phyloP scores from a whole-genome alignment of 2,113 vertebrate genomes.

The Pseudonaja textilis region DNA sequence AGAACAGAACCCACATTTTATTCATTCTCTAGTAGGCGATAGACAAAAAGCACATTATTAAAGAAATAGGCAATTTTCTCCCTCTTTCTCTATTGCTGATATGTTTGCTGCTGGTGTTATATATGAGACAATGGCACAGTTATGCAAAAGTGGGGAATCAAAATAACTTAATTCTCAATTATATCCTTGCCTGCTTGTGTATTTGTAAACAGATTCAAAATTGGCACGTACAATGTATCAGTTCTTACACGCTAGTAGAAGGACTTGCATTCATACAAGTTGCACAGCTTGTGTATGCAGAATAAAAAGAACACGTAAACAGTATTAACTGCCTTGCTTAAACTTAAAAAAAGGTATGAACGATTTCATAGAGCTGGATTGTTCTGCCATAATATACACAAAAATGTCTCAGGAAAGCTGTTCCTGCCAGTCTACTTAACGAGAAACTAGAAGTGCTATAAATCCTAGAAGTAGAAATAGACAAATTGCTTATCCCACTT shows the following conservation, averaged over 20 bases:
- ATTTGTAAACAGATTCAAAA: conserved; percentile 25
- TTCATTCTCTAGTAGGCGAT: not conserved
- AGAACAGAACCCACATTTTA: conserved; percentile 34
- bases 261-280: conserved; percentile 38
- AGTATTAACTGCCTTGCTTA: conserved; percentile 3
- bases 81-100: not conserved
- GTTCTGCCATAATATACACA: not conserved
- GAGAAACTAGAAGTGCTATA: not conserved
- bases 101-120: conserved; percentile 20
- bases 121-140: conserved; percentile 43
- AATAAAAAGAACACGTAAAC: conserved; percentile 46
- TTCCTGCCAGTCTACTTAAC: not conserved
- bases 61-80: conserved; percentile 39
- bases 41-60: conserved; percentile 16
- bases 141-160: conserved; percentile 26
- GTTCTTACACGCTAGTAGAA: conserved; percentile 35
- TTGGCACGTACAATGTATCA: conserved; percentile 22
- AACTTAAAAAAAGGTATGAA: conserved; percentile 27
- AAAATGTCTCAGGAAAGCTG: not conserved
- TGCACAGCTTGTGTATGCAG: conserved; percentile 42
- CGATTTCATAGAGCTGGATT: not conserved
- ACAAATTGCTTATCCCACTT: not conserved
- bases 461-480: not conserved
- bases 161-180: conserved; percentile 27
- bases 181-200: conserved; percentile 21